phyloP scores from a whole-genome alignment of 2,113 vertebrate genomes.

The Bubo scandiacus region DNA sequence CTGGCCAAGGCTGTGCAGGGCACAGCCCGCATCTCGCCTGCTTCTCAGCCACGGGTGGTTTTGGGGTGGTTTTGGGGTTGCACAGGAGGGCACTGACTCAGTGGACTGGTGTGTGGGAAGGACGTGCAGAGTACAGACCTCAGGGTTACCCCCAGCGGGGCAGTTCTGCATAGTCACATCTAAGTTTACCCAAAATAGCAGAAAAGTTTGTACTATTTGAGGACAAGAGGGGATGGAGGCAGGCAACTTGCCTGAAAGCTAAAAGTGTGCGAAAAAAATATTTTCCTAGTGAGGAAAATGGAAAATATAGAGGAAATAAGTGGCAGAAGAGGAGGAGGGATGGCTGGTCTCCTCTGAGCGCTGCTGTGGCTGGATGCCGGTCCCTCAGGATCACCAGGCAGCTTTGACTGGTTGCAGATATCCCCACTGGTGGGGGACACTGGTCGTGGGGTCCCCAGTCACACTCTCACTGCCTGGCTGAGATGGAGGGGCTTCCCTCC shows the following conservation, averaged over 20 bases:
- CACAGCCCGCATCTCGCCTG: rapidly evolving
- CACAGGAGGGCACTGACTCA: neutral
- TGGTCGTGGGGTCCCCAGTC: rapidly evolving
- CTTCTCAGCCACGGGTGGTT: rapidly evolving
- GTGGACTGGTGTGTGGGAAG: neutral
- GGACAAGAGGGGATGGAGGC: neutral
- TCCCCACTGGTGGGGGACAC: neutral
- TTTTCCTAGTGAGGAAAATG: neutral
- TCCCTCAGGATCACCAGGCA: neutral
- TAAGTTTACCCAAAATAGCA: neutral
- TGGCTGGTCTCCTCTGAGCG: neutral
- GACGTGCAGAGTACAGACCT: neutral
- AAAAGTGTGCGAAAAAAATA: rapidly evolving
- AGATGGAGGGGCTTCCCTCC: neutral
- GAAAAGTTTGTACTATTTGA: neutral
- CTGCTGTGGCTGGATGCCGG: neutral
- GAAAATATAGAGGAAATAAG: neutral
- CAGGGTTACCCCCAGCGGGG: rapidly evolving
- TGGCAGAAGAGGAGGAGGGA: neutral
- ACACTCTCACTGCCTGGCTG: neutral
- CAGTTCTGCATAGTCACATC: neutral
- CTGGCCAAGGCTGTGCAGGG: neutral
- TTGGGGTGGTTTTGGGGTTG: neutral
- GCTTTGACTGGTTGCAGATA: neutral
- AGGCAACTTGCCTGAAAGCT: neutral